Base-by-base conservation (phyloP, 2,797 vertebrate genomes). In the Sandelia bainsii region DNA sequence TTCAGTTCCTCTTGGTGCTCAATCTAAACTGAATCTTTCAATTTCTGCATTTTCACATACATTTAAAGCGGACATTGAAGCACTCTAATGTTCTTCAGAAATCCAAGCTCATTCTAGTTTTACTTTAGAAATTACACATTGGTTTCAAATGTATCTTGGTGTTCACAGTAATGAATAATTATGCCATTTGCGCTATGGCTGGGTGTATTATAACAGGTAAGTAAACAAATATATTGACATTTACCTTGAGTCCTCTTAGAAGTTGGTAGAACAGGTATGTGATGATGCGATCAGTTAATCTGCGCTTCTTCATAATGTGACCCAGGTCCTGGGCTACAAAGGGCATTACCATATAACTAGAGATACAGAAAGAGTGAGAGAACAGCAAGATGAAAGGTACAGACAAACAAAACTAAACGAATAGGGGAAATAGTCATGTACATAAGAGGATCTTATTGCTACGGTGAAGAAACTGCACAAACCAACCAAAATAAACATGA, bases 321-420 rank as follows among this genome's bases (percentile, higher is more conserved):
- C 91, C 68, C 56, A 96, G 88, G 77, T 96, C 95, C 79, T 94
- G 91, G 45, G 93, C 93, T 58, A 96, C 92, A 12, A 94, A 93
- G 0, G 95, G 95, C 95, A 95, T 95, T 27, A 95, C 95, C 90
- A 96, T 89, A 56, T 96, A 96, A 87, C 95, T 96, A 48, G 0
- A 84, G 70, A 50, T 29, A 73, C n/a, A 65, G 39, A 34, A 40
- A 16, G 1, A 50, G n/a, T 13, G 22, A 63, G 19, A 48, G 27
- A 53, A 65, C 20, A 50, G 22, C 1, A 17, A 62, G 9, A 37
- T n/a, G 20, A 17, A 58, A 13, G 13, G 2, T 5, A 44, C 3
- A 8, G 16, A 58, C 0, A 46, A 42, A 52, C 20, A 42, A 29
- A 44, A 13, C 56, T 29, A 19, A 59, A 52, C 12, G 4, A 17